phyloP scores from a whole-genome alignment of 2,797 vertebrate species.

The Semaprochilodus insignis region DNA sequence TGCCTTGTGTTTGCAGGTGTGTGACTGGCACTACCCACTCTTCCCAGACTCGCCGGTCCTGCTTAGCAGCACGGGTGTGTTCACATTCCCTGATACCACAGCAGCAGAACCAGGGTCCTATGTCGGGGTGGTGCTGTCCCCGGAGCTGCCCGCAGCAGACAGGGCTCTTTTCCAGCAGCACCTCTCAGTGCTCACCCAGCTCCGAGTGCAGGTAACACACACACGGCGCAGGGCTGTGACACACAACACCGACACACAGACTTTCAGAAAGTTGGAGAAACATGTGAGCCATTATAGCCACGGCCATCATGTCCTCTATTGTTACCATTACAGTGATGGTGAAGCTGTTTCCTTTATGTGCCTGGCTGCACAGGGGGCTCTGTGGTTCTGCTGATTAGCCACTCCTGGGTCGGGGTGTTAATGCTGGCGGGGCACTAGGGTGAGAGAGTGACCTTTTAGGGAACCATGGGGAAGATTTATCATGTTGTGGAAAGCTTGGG shows the following conservation, averaged over 20 bases:
- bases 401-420: neutral
- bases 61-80: conserved; percentile 89
- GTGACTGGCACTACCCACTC: conserved; percentile 91
- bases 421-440: neutral
- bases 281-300: neutral
- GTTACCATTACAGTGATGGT: conserved; percentile 2
- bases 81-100: conserved; percentile 92
- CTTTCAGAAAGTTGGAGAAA: neutral
- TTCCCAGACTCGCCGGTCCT: conserved; percentile 88
- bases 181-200: conserved; percentile 86
- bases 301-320: neutral
- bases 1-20: conserved; percentile 80
- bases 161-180: conserved; percentile 87
- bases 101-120: conserved; percentile 84
- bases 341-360: conserved; percentile 16
- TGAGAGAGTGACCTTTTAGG: neutral
- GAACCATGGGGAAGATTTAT: neutral
- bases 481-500: neutral
- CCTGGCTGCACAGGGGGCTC: neutral
- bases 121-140: conserved; percentile 91
- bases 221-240: neutral
- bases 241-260: too few species aligned
- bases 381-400: conserved; percentile 5
- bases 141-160: conserved; percentile 85
- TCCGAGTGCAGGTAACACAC: conserved; percentile 88